These are phyloP conservation scores for Aphidius gifuensis DNA, from an alignment of 1,140 invertebrate genomes.

Conservation along the genomic window DNA sequence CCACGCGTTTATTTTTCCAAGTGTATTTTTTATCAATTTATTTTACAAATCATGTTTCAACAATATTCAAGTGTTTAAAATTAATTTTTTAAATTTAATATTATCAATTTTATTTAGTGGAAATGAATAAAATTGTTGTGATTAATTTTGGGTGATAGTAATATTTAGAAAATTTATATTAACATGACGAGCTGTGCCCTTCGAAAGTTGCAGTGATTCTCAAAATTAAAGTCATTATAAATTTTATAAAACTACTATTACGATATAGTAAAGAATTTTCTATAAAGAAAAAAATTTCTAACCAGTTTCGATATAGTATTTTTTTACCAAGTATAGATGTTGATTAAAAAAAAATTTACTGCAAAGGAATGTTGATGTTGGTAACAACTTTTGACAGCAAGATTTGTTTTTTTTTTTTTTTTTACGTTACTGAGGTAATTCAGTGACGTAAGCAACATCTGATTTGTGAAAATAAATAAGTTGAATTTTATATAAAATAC, in stretches of 20 bases:
- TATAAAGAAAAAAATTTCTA: no score
- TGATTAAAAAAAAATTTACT: neutral
- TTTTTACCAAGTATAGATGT: neutral
- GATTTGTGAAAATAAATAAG: slow-evolving; percentile 6
- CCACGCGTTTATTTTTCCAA: neutral
- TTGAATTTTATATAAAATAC: neutral
- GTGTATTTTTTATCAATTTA: neutral
- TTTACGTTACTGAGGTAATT: slow-evolving; percentile 9
- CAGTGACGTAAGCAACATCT: slow-evolving; percentile 29
- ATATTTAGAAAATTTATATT: no score
- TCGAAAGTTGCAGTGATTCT: no score
- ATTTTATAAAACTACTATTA: no score
- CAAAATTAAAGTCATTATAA: no score
- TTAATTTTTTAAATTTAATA: neutral
- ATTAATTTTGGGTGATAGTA: no score
- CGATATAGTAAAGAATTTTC: no score
- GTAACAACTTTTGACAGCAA: slow-evolving; percentile 12
- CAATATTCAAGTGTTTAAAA: neutral
- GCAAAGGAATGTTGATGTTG: neutral
- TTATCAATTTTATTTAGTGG: no score
- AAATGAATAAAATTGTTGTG: no score
- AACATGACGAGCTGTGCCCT: no score
- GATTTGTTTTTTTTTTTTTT: no score
- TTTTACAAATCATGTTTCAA: neutral
- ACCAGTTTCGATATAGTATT: no score